Base-by-base conservation (phyloP, 2,797 vertebrate species). In the Thamnophis elegans region DNA sequence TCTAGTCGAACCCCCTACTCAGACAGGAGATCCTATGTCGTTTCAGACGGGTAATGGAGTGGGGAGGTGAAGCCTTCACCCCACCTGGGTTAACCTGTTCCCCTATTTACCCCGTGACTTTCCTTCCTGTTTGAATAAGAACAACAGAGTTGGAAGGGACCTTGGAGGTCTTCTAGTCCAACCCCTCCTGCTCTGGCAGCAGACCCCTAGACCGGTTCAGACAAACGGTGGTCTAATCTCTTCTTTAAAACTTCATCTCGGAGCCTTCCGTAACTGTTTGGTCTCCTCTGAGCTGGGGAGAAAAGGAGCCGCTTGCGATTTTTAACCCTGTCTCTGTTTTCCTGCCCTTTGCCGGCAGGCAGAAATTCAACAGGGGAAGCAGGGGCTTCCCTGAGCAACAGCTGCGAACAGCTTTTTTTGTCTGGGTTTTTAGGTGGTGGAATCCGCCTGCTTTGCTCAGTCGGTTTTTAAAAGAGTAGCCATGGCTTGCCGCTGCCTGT, bases 181-280 rank as follows among this genome's bases (percentile, higher is more conserved):
- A n/a, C 62, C 28, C 62, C 28, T 5, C 4, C 62, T 65, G 5
- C n/a, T 65, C 13, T 12, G 26, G 60, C 60, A 62, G 25, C 9
- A 26, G 11, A 65, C 28, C 28, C 28, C 28, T 7, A 16, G 6
- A 2, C 12, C 13, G 0, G 16, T 68, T 68, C 28, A 32, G 62
- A 32, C 13, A 14, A 68, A 32, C 0, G 5, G n/a, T 68, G 2
- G 2, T 18, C n/a, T 5, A 3, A 3, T 32, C 5, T 68, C n/a
- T 7, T 32, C n/a, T 32, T 16, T 7, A 32, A 68, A 32, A 32
- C 14, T 6, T 18, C 65, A 51, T 51, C 47, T 7, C 5, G 65
- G n/a, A 32, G 65, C 65, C 1, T 32, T 32, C n/a, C 1, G 0
- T 13, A 68, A 32, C 13, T 78, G 68, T 22, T 78, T 78, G 20